phyloP scores from a whole-genome alignment of 2,888 invertebrate genomes.

The Opisthograptis luteolata region DNA sequence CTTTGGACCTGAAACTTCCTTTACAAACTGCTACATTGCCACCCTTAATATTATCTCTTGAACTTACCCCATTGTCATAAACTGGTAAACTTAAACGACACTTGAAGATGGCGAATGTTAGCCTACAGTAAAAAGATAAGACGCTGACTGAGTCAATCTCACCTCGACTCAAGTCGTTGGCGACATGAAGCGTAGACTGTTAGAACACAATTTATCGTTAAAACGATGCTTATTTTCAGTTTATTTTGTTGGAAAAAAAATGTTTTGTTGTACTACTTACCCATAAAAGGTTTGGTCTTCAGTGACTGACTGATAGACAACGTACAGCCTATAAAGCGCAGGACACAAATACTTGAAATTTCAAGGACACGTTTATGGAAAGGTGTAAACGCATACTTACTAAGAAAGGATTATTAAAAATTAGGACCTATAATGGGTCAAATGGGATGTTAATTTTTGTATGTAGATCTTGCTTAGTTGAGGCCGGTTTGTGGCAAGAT shows the following conservation, averaged over 20 bases:
- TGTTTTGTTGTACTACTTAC: too few relatives aligned
- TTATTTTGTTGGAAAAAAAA: not conserved
- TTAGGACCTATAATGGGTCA: too few relatives aligned
- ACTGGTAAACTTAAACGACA: conserved; percentile 26
- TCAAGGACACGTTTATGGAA: too few relatives aligned
- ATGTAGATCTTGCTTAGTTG: too few relatives aligned
- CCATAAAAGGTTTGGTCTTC: too few relatives aligned
- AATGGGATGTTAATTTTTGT: too few relatives aligned
- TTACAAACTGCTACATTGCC: conserved; percentile 23
- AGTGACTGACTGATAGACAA: too few relatives aligned
- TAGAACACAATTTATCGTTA: not conserved
- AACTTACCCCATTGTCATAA: conserved; percentile 31
- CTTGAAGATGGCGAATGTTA: conserved; percentile 19
- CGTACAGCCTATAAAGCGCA: too few relatives aligned
- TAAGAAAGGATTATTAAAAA: too few relatives aligned
- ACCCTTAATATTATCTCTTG: conserved; percentile 24
- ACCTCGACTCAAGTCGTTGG: not conserved
- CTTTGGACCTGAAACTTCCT: conserved; percentile 30
- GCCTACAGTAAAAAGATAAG: conserved; percentile 8
- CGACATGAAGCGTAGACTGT: not conserved
- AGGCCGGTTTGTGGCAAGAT: too few relatives aligned
- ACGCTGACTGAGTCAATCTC: not conserved
- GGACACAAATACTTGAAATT: too few relatives aligned
- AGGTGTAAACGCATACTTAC: too few relatives aligned
- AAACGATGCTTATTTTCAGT: not conserved